Percentiles rank a stretch among this genome's conserved stretches.
phyloP scores from a whole-genome alignment of 2,888 invertebrate species.

The Chromoteleia sp. region DNA sequence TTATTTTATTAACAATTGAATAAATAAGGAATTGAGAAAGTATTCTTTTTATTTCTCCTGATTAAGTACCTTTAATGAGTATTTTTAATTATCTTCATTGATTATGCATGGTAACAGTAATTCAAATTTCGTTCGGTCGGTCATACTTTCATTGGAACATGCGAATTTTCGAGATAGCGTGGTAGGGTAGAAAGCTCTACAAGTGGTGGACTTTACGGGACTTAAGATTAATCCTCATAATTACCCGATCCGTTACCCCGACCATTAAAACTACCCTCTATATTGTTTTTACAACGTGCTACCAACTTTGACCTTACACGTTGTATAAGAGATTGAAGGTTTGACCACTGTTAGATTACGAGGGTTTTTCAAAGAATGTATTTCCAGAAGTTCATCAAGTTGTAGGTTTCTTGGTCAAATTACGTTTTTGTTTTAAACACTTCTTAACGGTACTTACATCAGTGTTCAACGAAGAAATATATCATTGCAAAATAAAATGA shows the following conservation, averaged over 20 bases:
- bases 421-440: too few relatives aligned
- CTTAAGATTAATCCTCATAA: slow-evolving; percentile 84
- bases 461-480: too few relatives aligned
- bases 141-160: slow-evolving; percentile 44
- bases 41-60: too few relatives aligned
- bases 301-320: slow-evolving; percentile 67
- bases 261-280: slow-evolving; percentile 74
- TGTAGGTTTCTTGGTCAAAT: too few relatives aligned
- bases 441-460: too few relatives aligned
- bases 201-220: slow-evolving; percentile 84
- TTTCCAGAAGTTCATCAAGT: background rate
- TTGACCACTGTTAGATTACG: slow-evolving; percentile 58
- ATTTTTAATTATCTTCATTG: too few relatives aligned
- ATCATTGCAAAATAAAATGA: too few relatives aligned
- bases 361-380: slow-evolving; percentile 15
- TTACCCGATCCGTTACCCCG: slow-evolving; percentile 78
- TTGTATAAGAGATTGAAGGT: slow-evolving; percentile 37
- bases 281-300: slow-evolving; percentile 80
- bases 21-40: too few relatives aligned
- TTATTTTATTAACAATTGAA: too few relatives aligned
- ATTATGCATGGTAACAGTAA: too few relatives aligned
- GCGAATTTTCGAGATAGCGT: slow-evolving; percentile 50
- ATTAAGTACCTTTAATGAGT: too few relatives aligned
- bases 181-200: slow-evolving; percentile 77
- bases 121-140: background rate